Base-by-base conservation (phyloP, 2,113 vertebrate species). In the Eonycteris spelaea region DNA sequence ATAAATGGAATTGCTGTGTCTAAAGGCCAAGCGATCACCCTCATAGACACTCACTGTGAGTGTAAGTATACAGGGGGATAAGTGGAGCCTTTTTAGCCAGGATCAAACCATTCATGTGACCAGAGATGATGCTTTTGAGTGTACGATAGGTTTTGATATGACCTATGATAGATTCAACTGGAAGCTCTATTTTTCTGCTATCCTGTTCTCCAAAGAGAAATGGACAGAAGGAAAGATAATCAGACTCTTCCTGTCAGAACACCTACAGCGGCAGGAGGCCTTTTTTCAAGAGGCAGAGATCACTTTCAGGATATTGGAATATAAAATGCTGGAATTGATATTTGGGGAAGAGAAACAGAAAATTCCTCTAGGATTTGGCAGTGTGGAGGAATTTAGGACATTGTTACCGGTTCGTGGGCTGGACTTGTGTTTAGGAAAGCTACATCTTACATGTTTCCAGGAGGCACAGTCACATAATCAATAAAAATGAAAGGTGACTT, bases 331-430 rank as follows among this genome's bases (percentile, higher is more conserved):
- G 99, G 99, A 98, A 99, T 99, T 99, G 99, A 99, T 99, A 99
- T 99, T 98, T 99, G 99, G 99, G 99, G 99, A 94, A 99, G 99
- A 98, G 99, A 99, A 98, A 99, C 98, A 98, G 99, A 99, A 98
- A 99, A 99, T 98, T 99, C 99, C 94, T 99, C 99, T 98, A 99
- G 99, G 99, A 99, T 99, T 94, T 99, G 99, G 99, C 99, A 99
- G 97, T 99, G 99, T 88, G 99, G 99, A 22, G 99, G 99, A 84
- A 99, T 99, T 48, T 98, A 99, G 90, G 99, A 99, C 98, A 99
- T 99, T 24, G 99, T 99, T 88, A 99, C 99, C 0, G 99, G 99
- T 97, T 99, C 99, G 55, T 99, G 99, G 71, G 99, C 99, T 68
- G 99, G 99, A 30, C 99, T 99, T 38, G 99, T 99, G 95, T 99